Conservation (phyloP, 2,797 vertebrate species). For the Coracias cyanogaster region DNA sequence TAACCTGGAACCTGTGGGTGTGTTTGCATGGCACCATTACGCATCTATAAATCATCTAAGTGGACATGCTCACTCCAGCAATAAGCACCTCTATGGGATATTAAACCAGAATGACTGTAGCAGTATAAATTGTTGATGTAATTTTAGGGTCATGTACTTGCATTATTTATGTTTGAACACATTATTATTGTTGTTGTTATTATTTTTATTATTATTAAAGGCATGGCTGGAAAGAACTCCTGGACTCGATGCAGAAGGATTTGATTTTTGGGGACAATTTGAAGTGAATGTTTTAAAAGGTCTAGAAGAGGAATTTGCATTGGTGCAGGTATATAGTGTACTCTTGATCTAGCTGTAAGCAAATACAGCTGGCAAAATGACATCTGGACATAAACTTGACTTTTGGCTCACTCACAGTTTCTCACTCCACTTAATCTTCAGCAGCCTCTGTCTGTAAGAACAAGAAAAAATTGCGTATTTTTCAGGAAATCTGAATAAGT, state of each 20-base stretch:
- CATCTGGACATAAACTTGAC: neutral
- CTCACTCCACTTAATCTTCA: neutral
- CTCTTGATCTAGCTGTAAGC: neutral
- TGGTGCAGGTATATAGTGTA: slow-evolving; percentile 84
- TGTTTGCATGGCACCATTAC: neutral
- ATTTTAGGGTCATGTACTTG: neutral
- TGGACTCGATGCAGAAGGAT: slow-evolving; percentile 89
- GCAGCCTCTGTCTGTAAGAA: neutral
- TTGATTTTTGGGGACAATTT: slow-evolving; percentile 95
- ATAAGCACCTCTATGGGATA: neutral
- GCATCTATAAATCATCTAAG: neutral
- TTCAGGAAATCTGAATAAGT: neutral
- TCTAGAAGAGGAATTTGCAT: slow-evolving; percentile 84
- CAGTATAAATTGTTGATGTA: neutral
- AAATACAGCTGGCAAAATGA: neutral
- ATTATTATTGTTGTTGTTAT: slow-evolving; percentile 7
- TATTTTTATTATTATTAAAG: slow-evolving; percentile 73
- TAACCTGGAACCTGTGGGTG: neutral
- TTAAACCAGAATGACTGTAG: neutral
- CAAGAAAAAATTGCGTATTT: neutral
- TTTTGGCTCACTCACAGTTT: neutral
- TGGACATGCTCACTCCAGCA: neutral
- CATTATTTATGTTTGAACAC: neutral
- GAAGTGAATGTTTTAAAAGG: slow-evolving; percentile 89
- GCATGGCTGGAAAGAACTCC: slow-evolving; percentile 98